These are phyloP conservation scores for Acomys russatus DNA, from an alignment of 2,797 vertebrate genomes.

Conservation along the genomic window DNA sequence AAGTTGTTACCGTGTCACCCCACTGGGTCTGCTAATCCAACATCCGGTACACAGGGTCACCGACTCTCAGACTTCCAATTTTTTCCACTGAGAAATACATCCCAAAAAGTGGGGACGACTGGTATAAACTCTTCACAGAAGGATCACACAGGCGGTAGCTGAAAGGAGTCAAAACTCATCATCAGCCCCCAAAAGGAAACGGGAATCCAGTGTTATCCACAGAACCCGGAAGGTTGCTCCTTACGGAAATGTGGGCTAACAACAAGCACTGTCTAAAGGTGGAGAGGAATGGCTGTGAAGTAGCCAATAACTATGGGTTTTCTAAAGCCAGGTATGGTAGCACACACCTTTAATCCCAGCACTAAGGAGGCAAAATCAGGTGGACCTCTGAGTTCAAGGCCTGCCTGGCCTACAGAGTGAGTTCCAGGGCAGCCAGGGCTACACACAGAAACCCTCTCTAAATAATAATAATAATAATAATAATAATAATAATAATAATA, in stretches of 20 bases:
- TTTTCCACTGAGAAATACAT: slow-evolving; percentile 93
- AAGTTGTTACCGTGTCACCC: not conserved
- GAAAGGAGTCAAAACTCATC: slow-evolving; percentile 73
- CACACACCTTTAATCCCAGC: not conserved
- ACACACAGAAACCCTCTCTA: not conserved
- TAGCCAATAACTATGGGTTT: not conserved
- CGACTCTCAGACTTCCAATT: slow-evolving; percentile 92
- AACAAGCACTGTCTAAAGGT: not conserved
- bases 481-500: not conserved
- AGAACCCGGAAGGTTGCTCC: not conserved
- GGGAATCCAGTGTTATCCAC: not conserved
- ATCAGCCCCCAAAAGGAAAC: not conserved
- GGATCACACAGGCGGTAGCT: slow-evolving; percentile 96
- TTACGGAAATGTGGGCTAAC: not conserved
- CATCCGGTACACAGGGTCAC: slow-evolving; percentile 94
- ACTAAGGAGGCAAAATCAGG: not conserved
- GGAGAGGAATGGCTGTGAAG: not conserved
- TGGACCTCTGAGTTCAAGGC: not conserved
- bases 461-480: not conserved
- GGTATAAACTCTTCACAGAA: slow-evolving; percentile 91
- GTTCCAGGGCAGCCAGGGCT: not conserved
- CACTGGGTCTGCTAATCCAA: slow-evolving; percentile 69
- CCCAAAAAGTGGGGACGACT: slow-evolving; percentile 93
- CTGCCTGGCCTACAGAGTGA: not conserved
- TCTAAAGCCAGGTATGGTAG: not conserved